Base-by-base conservation (phyloP, 2,888 invertebrate species). In the Tipula helvola region DNA sequence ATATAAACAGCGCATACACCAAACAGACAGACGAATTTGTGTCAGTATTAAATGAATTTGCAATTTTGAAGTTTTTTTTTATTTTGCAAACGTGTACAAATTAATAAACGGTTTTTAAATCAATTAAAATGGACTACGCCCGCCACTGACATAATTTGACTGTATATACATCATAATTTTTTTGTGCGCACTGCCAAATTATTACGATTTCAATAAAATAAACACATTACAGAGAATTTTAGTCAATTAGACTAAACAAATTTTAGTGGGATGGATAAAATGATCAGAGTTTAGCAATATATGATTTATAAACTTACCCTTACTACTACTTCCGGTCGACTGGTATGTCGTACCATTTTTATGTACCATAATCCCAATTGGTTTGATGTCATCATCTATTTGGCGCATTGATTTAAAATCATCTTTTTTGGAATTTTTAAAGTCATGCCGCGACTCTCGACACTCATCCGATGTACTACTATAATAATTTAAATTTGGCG, bases 401-500 rank as follows among this genome's bases (percentile, higher is more conserved):
- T 85, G 92, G 88, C 91, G 91, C 8, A 39, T 87, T 85, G 42
- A 85, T 85, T 39, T 85, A 12, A 85, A 85, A 85, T 85, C 41
- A 84, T 84, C 84, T 39, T 84, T 84, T 84, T 84, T 36, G 16
- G 84, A 84, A 84, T 84, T 84, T 39, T 16, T 84, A 42, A 85
- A 42, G 44, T 44, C 85, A 1, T 12, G 12, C 2, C 39, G 16
- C 36, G 18, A 12, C 42, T 41, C 18, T 2, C 85, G 12, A 71
- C 71, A 28, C 3, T 85, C n/a, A n/a, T n/a, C 85, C 2, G 12
- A 16, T n/a, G 39, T 84, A 36, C 39, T 84, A 36, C 39, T 39
- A 10, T 10, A 85, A 42, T 18, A 42, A 85, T 91, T 91, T 84
- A 95, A 90, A 90, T 95, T 95, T 0, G 95, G 95, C 5, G 95